Percentiles rank a stretch among this genome's conserved stretches.
These are phyloP conservation scores for Crambe crambe DNA, from an alignment of 37 sponge, comb jelly and placozoan species.

Conservation along the genomic window DNA sequence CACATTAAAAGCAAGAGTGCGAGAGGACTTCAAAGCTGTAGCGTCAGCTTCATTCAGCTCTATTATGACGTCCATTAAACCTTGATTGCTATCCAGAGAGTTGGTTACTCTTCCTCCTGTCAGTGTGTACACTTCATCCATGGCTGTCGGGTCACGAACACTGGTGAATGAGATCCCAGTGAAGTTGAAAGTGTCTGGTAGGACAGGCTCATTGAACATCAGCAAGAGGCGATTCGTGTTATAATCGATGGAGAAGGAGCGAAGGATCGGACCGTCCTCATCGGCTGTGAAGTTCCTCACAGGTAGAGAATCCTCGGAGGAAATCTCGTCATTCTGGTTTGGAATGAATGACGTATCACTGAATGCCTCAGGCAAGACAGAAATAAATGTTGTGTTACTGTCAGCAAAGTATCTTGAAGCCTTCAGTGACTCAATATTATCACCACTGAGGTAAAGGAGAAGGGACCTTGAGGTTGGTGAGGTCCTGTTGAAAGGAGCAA, in stretches of 20 bases:
- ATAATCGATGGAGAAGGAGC: constrained; percentile 67
- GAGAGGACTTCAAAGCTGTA: constrained; percentile 59
- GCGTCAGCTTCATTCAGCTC: constrained; percentile 59
- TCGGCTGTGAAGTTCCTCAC: constrained; percentile 74
- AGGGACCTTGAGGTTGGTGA: constrained; percentile 39
- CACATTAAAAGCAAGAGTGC: constrained; percentile 23
- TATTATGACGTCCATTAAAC: constrained; percentile 51
- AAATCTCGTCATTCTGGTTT: constrained; percentile 51
- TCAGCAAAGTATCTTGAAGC: constrained; percentile 64
- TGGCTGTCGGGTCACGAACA: constrained; percentile 2
- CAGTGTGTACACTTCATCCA: constrained; percentile 48
- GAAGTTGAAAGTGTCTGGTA: constrained; percentile 67
- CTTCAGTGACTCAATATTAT: constrained; percentile 52
- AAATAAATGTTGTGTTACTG: constrained; percentile 68
- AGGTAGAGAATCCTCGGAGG: constrained; percentile 41
- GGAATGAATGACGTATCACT: constrained; percentile 74
- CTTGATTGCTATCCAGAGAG: constrained; percentile 13
- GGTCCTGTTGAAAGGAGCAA: constrained; percentile 12
- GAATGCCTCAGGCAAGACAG: constrained; percentile 35
- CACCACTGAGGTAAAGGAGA: constrained; percentile 31
- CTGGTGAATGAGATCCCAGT: constrained; percentile 61
- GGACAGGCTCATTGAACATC: constrained; percentile 85
- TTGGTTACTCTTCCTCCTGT: constrained; percentile 72
- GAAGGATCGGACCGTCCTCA: constrained; percentile 62
- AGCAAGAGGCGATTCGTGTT: constrained; percentile 67